phyloP scores from a whole-genome alignment of 2,888 invertebrate species.

The Halictus ligatus region DNA sequence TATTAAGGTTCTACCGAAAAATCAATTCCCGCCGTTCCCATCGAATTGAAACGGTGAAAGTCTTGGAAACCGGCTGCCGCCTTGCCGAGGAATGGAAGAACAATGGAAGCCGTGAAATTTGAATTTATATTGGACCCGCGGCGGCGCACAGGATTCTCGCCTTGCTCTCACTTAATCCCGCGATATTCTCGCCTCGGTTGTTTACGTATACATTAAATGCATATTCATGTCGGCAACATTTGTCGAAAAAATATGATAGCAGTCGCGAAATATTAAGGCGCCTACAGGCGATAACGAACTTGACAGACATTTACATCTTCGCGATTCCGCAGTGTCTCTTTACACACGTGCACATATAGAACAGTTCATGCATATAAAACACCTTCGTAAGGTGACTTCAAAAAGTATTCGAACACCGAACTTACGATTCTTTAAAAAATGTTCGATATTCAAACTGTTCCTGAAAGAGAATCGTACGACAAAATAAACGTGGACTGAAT shows the following conservation, averaged over 20 bases:
- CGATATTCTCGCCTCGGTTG: constrained; percentile 32
- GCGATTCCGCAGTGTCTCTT: neutral
- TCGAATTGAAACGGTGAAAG: constrained; percentile 35
- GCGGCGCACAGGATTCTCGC: constrained; percentile 28
- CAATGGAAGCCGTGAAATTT: constrained; percentile 54
- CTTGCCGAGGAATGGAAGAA: constrained; percentile 29
- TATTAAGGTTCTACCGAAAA: constrained; percentile 2
- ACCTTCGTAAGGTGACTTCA: neutral
- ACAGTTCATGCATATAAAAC: neutral
- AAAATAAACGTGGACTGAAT: too few relatives aligned
- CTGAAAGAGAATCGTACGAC: too few relatives aligned
- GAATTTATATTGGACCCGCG: constrained; percentile 59
- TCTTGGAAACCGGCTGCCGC: constrained; percentile 15
- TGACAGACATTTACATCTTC: neutral
- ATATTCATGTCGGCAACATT: constrained; percentile 50
- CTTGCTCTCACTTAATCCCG: constrained; percentile 46
- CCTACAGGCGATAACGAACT: constrained; percentile 5
- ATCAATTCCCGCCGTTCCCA: constrained; percentile 13
- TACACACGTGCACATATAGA: neutral
- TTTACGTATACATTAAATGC: constrained; percentile 55
- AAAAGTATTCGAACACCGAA: neutral
- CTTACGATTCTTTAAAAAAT: neutral
- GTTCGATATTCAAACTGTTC: too few relatives aligned
- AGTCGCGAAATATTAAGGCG: constrained; percentile 6
- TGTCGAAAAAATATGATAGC: constrained; percentile 40